Percentiles rank a stretch among this genome's conserved stretches.
phyloP scores from a whole-genome alignment of 2,113 vertebrate species.

The Nerophis lumbriciformis region DNA sequence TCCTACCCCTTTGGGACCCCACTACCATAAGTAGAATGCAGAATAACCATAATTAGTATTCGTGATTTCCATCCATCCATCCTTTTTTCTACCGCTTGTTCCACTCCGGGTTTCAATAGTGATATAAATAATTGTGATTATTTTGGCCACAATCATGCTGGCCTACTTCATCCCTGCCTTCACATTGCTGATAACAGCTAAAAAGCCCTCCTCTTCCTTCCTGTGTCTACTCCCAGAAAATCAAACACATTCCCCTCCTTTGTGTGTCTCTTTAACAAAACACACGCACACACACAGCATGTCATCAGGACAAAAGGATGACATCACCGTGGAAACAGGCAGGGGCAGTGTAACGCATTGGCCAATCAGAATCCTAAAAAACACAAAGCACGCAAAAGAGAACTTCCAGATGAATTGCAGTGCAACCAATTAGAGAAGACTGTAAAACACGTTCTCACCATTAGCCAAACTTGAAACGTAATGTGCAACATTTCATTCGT shows the following conservation, averaged over 20 bases:
- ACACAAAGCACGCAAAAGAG: neutral
- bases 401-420: neutral
- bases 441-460: neutral
- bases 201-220: slow-evolving; percentile 1
- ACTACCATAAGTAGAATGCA: too few species aligned
- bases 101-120: too few species aligned
- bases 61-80: too few species aligned
- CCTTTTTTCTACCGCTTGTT: too few species aligned
- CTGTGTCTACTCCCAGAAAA: slow-evolving; percentile 3
- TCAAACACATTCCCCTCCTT: neutral
- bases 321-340: slow-evolving; percentile 4
- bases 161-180: slow-evolving; percentile 3
- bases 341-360: neutral
- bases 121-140: too few species aligned
- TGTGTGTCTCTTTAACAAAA: neutral
- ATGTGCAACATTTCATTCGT: too few species aligned
- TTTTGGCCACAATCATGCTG: neutral
- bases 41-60: too few species aligned
- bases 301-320: slow-evolving; percentile 7
- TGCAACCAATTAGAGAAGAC: neutral
- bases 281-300: slow-evolving; percentile 1
- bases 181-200: slow-evolving; percentile 11
- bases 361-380: neutral
- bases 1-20: too few species aligned
- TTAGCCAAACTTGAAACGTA: too few species aligned